These are phyloP conservation scores for Oryctes rhinoceros DNA, from an alignment of 1,140 invertebrate species.

Conservation along the genomic window DNA sequence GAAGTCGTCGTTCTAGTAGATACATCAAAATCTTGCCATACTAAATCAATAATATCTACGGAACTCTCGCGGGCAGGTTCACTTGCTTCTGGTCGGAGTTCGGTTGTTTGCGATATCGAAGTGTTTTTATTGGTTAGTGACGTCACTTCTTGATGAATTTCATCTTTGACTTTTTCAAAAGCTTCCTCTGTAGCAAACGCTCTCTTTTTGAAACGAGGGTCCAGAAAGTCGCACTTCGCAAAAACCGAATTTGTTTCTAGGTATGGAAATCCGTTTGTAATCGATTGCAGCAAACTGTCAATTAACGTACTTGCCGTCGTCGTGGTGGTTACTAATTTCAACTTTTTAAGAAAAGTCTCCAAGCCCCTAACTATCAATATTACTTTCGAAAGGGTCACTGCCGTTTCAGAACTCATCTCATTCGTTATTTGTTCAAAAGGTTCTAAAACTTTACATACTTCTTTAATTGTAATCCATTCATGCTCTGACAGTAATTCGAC, in stretches of 20 bases:
- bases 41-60: too few species aligned
- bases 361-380: neutral
- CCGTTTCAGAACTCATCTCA: conserved; percentile 15
- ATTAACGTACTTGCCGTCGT: neutral
- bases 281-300: neutral
- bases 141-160: too few species aligned
- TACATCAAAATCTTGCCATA: too few species aligned
- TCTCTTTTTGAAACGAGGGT: neutral
- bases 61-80: too few species aligned
- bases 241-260: neutral
- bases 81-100: too few species aligned
- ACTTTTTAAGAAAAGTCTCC: too few species aligned
- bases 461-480: neutral
- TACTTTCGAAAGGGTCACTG: conserved; percentile 18
- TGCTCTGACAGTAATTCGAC: neutral
- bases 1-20: too few species aligned
- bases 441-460: conserved; percentile 9
- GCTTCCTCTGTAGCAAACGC: neutral
- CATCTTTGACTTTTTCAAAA: neutral
- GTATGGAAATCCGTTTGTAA: neutral
- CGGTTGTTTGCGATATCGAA: too few species aligned
- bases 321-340: too few species aligned
- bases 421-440: conserved; percentile 8
- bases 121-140: too few species aligned
- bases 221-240: neutral